A percentile compares a stretch with the other conserved stretches of the same genome.
These are phyloP conservation scores for Acanthosepion pharaonis DNA, from an alignment of 2,888 invertebrate species.

Conservation along the genomic window DNA sequence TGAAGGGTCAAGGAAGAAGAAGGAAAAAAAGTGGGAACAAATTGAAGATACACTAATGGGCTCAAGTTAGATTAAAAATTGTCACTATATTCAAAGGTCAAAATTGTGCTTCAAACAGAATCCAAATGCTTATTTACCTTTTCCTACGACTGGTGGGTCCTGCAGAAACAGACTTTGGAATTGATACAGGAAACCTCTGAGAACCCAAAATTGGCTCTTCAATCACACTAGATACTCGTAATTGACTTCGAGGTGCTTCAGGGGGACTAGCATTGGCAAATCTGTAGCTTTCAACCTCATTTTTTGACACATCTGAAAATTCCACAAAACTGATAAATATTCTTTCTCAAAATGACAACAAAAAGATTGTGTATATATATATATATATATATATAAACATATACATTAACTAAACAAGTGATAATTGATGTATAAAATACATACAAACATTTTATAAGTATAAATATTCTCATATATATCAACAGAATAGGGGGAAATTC, in stretches of 20 bases:
- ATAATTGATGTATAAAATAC: too few relatives aligned
- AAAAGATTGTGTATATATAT: too few relatives aligned
- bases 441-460: too few relatives aligned
- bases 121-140: not conserved
- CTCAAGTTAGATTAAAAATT: too few relatives aligned
- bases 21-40: too few relatives aligned
- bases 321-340: not conserved
- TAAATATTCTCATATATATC: too few relatives aligned
- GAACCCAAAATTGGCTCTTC: not conserved
- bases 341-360: not conserved
- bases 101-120: too few relatives aligned
- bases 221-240: not conserved
- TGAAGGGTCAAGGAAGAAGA: too few relatives aligned
- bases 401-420: not conserved
- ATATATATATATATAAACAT: not conserved
- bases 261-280: not conserved
- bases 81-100: too few relatives aligned
- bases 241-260: not conserved
- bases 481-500: too few relatives aligned
- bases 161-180: not conserved
- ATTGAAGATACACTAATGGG: too few relatives aligned
- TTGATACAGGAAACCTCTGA: not conserved
- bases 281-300: not conserved
- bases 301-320: not conserved
- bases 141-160: constrained; percentile 9